A percentile compares a stretch with the other conserved stretches of the same genome.
phyloP scores from a whole-genome alignment of 1,140 invertebrate genomes.

The Pararge aegeria region DNA sequence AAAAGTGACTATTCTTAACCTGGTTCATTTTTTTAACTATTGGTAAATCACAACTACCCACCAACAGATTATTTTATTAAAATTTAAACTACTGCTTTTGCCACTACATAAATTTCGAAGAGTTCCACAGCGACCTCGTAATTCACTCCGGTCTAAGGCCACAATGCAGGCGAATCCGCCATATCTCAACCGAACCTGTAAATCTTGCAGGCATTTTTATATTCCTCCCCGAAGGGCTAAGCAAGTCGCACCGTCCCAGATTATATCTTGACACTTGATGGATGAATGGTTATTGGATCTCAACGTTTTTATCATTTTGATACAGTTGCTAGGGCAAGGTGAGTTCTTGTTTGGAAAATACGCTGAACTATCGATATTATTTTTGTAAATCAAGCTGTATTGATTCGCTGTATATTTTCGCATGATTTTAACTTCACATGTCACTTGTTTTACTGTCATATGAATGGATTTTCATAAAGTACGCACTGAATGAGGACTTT shows the following conservation, averaged over 20 bases:
- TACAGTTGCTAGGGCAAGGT: constrained; percentile 62
- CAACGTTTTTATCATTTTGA: constrained; percentile 81
- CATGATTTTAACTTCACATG: too few relatives aligned
- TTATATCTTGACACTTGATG: constrained; percentile 81
- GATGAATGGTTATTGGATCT: constrained; percentile 82
- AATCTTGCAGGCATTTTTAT: constrained; percentile 77
- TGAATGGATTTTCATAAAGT: too few relatives aligned
- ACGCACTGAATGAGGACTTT: too few relatives aligned
- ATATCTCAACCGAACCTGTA: constrained; percentile 72
- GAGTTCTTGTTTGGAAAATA: constrained; percentile 30
- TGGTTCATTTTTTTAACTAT: too few relatives aligned
- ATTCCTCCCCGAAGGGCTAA: constrained; percentile 69
- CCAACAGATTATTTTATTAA: neutral
- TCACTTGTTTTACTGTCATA: too few relatives aligned
- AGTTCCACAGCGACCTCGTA: constrained; percentile 17
- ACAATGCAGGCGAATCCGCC: constrained; percentile 66
- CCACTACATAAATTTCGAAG: constrained; percentile 7
- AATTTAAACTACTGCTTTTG: constrained; percentile 2
- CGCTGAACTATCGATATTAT: constrained; percentile 7
- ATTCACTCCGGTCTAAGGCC: constrained; percentile 43
- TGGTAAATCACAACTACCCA: too few relatives aligned
- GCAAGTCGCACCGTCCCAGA: constrained; percentile 72
- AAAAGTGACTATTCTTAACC: too few relatives aligned
- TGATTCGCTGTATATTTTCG: neutral
- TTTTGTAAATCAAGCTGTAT: neutral